Evolutionary conservation across 2,888 invertebrate species (phyloP).

Genomic region (Oligia fasciuncula): DNA sequence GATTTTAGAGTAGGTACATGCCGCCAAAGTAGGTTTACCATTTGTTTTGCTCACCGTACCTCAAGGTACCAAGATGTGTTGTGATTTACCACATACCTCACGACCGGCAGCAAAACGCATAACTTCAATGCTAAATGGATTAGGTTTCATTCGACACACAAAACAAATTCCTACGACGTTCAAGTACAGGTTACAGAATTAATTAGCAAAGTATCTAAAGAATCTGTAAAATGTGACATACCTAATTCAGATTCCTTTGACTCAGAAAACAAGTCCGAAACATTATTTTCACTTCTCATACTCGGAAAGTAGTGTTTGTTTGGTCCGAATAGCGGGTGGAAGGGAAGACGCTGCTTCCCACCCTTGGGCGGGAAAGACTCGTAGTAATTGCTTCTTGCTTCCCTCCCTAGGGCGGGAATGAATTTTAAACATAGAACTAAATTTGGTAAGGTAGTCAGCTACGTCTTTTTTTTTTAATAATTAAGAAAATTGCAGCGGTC

Average conservation of each 20-base stretch:
- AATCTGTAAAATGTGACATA: conserved; percentile 46
- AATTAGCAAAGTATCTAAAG: conserved; percentile 34
- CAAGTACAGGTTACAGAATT: conserved; percentile 36
- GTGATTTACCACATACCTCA: conserved; percentile 32
- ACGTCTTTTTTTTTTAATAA: no score
- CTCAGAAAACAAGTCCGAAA: not conserved
- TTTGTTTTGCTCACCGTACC: conserved; percentile 25
- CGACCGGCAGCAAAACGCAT: conserved; percentile 52
- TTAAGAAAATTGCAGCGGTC: no score
- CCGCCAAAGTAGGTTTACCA: not conserved
- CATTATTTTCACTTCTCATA: not conserved
- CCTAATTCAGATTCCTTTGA: conserved; percentile 16
- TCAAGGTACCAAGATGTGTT: conserved; percentile 16
- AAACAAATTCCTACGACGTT: conserved; percentile 55
- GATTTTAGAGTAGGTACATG: not conserved
- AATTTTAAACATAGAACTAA: no score
- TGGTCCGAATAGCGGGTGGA: no score
- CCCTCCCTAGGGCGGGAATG: no score
- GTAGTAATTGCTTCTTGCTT: no score
- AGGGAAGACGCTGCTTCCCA: no score
- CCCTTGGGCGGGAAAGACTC: no score
- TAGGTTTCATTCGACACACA: conserved; percentile 57
- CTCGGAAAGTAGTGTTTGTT: no score
- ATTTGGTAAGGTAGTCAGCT: no score
- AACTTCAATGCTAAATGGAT: conserved; percentile 61